Conservation (phyloP, 1,140 invertebrate genomes). For the Heliconius nattereri region DNA sequence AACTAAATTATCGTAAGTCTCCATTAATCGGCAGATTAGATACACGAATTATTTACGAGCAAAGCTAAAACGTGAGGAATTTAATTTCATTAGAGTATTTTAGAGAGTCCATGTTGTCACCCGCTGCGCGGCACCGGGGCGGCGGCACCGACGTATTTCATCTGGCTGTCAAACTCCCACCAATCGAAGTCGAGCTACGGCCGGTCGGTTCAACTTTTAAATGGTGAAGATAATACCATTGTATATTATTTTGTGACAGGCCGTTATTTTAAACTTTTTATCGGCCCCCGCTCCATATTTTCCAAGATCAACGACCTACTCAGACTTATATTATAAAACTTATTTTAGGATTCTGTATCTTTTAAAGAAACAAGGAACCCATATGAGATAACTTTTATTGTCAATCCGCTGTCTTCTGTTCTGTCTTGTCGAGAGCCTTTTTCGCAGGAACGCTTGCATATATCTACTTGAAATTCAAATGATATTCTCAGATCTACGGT, state of each 20-base stretch:
- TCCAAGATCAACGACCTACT: constrained; percentile 45
- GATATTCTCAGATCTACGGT: too few relatives aligned
- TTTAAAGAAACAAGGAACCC: too few relatives aligned
- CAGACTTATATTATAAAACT: constrained; percentile 31
- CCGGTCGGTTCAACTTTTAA: constrained; percentile 68
- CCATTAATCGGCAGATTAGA: constrained; percentile 80
- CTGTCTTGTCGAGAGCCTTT: too few relatives aligned
- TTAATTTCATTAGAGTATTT: constrained; percentile 80
- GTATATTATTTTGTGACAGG: constrained; percentile 80
- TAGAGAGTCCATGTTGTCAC: constrained; percentile 74
- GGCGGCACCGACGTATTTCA: constrained; percentile 69
- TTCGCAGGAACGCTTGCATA: too few relatives aligned
- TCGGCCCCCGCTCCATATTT: constrained; percentile 69
- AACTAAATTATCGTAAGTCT: constrained; percentile 32
- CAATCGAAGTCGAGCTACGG: constrained; percentile 57
- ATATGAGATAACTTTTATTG: too few relatives aligned
- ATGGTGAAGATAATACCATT: constrained; percentile 80
- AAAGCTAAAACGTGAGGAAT: constrained; percentile 78
- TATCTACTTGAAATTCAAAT: too few relatives aligned
- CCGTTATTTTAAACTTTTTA: constrained; percentile 79
- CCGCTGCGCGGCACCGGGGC: constrained; percentile 64
- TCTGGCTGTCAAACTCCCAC: constrained; percentile 70
- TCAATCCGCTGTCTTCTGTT: too few relatives aligned
- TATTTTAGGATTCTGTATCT: neutral
- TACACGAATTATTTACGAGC: constrained; percentile 77